Evolutionary conservation across 2,888 invertebrate genomes (phyloP).

Genomic region (Pyrocoelia pectoralis): DNA sequence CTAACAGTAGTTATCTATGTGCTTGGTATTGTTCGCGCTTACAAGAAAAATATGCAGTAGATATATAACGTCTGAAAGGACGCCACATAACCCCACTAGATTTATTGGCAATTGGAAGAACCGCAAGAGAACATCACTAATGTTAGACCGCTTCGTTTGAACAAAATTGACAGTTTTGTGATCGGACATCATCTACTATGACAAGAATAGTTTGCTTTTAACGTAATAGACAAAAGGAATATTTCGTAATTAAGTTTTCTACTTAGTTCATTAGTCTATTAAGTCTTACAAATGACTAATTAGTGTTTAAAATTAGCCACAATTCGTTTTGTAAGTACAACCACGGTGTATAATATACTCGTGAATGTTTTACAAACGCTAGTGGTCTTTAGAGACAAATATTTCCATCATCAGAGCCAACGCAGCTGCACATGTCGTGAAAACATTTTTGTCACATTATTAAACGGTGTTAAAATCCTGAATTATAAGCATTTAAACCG

Average conservation of each 20-base stretch:
- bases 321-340: constrained; percentile 23
- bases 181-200: neutral
- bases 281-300: constrained; percentile 43
- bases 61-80: too few species aligned
- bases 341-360: constrained; percentile 15
- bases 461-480: constrained; percentile 37
- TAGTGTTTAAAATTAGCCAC: constrained; percentile 42
- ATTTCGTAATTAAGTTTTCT: constrained; percentile 34
- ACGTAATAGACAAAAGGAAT: constrained; percentile 19
- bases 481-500: constrained; percentile 34
- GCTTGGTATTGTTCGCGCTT: too few species aligned
- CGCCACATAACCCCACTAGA: too few species aligned
- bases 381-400: constrained; percentile 45
- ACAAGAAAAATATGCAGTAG: too few species aligned
- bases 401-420: constrained; percentile 40
- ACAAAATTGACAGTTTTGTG: too few species aligned
- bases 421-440: constrained; percentile 37
- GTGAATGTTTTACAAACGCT: constrained; percentile 32
- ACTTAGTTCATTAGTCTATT: constrained; percentile 33
- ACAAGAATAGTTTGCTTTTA: neutral
- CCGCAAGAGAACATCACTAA: too few species aligned
- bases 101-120: too few species aligned
- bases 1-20: too few species aligned
- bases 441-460: constrained; percentile 36
- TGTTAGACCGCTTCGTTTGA: too few species aligned